Percentiles rank a stretch among this genome's conserved stretches.
phyloP scores from a whole-genome alignment of 2,113 vertebrate species.

The Odobenus rosmarus region DNA sequence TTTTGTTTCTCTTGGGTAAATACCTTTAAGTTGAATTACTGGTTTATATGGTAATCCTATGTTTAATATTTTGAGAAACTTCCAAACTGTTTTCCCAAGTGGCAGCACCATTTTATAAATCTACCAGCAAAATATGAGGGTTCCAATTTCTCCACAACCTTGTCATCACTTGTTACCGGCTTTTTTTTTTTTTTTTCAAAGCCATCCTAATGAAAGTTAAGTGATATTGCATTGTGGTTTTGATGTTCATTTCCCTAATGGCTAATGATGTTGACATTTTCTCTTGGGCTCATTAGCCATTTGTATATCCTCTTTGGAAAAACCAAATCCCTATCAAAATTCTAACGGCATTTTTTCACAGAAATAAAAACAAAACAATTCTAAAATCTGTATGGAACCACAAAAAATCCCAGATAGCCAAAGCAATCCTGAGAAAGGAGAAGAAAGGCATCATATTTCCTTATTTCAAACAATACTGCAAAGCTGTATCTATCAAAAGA shows the following conservation, averaged over 20 bases:
- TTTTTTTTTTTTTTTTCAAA: neutral
- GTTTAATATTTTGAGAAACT: slow-evolving; percentile 7
- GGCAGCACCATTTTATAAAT: neutral
- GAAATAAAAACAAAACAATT: neutral
- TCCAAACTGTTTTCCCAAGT: neutral
- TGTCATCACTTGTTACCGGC: neutral
- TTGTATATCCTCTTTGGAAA: neutral
- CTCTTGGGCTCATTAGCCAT: neutral
- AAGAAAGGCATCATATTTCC: neutral
- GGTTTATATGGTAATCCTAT: neutral
- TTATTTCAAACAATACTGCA: neutral
- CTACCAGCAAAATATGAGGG: neutral
- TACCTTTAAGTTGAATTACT: neutral
- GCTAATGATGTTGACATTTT: neutral
- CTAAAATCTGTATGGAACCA: neutral
- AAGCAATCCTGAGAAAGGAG: neutral
- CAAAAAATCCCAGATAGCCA: neutral
- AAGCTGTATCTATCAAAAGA: neutral
- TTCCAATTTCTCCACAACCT: neutral
- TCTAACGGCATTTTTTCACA: neutral
- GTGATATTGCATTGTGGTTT: neutral
- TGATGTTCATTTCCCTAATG: neutral
- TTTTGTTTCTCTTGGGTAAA: neutral
- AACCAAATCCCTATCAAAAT: neutral
- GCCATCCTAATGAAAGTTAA: neutral